phyloP scores from a whole-genome alignment of 92 coral and sea anemone genomes.

The Heteractis magnifica region DNA sequence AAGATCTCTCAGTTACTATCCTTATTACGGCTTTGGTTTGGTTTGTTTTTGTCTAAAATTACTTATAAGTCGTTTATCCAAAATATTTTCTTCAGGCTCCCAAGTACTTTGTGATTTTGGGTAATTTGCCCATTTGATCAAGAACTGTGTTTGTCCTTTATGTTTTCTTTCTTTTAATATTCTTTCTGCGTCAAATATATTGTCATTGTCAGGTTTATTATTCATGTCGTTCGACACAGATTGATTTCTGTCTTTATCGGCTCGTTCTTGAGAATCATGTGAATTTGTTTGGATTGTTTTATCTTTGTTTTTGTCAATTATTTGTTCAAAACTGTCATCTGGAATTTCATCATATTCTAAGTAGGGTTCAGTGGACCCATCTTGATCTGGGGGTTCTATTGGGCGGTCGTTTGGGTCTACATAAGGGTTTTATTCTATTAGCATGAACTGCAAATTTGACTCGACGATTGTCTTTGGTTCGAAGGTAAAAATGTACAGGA shows the following conservation, averaged over 20 bases:
- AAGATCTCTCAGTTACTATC: background rate
- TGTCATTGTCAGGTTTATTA: conserved; percentile 2
- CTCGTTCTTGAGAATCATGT: background rate
- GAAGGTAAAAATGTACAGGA: conserved; percentile 42
- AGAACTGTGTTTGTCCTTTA: conserved; percentile 8
- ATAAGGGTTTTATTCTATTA: conserved; percentile 47
- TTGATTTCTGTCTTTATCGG: background rate
- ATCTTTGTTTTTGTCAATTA: background rate
- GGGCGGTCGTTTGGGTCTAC: conserved; percentile 42
- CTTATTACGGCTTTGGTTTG: background rate
- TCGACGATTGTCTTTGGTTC: conserved; percentile 34
- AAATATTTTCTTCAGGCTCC: background rate
- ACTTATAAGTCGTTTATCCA: background rate
- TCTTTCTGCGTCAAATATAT: conserved; percentile 15
- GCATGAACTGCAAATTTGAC: conserved; percentile 52
- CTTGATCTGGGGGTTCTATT: conserved; percentile 26
- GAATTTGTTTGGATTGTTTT: background rate
- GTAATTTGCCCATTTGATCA: conserved; percentile 8
- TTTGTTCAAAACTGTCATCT: conserved; percentile 18
- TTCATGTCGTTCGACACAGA: background rate
- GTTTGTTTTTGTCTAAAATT: background rate
- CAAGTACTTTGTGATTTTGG: conserved; percentile 9
- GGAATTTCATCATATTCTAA: conserved; percentile 3
- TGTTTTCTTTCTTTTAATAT: conserved; percentile 7
- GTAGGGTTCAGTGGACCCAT: background rate